These are phyloP conservation scores for Meloidogyne chitwoodi DNA, from an alignment of 1,140 invertebrate genomes.

Conservation along the genomic window DNA sequence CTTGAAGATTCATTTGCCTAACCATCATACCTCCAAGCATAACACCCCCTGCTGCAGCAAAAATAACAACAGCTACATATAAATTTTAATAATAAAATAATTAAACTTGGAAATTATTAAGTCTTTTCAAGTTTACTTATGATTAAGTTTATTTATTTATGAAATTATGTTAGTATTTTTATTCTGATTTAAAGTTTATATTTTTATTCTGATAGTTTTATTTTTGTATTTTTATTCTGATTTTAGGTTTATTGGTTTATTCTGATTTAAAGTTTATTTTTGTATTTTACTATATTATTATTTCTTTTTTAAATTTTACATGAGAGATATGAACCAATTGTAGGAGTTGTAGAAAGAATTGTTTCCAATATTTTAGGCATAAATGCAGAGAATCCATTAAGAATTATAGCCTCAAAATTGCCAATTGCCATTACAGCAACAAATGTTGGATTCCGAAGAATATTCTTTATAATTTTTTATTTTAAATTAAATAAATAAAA, in stretches of 20 bases:
- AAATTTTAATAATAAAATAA: no score
- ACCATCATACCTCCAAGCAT: slow-evolving; percentile 57
- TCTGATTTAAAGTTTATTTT: no score
- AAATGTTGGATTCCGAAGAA: slow-evolving; percentile 57
- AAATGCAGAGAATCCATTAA: slow-evolving; percentile 59
- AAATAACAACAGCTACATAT: slow-evolving; percentile 56
- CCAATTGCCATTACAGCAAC: slow-evolving; percentile 54
- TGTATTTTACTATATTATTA: neutral
- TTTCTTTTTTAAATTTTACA: no score
- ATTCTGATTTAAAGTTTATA: no score
- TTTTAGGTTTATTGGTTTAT: no score
- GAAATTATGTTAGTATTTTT: no score
- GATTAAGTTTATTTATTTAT: no score
- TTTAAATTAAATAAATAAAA: neutral
- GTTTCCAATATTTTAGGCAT: slow-evolving; percentile 60
- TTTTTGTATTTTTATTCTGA: no score
- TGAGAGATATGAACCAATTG: slow-evolving; percentile 52
- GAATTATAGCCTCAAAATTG: slow-evolving; percentile 58
- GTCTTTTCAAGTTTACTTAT: no score
- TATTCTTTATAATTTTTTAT: slow-evolving; percentile 42
- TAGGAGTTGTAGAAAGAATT: slow-evolving; percentile 52
- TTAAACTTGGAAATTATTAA: no score
- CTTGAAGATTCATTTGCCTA: slow-evolving; percentile 30
- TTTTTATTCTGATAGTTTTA: no score
- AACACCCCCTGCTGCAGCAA: slow-evolving; percentile 57